phyloP scores from a whole-genome alignment of 2,113 vertebrate genomes.

The Sceloporus tristichus region DNA sequence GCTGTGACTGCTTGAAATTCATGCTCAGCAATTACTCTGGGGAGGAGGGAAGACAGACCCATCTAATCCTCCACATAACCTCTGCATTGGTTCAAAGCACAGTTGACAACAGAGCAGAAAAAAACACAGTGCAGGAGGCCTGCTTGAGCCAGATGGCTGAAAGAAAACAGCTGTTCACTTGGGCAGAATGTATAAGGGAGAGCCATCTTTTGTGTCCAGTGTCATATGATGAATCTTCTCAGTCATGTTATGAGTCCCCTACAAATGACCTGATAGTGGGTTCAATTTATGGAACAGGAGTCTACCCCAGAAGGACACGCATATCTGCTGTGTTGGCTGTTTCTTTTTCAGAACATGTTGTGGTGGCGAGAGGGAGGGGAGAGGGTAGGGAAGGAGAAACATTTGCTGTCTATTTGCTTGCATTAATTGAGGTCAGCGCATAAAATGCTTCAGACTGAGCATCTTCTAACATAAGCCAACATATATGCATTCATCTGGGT shows the following conservation, averaged over 20 bases:
- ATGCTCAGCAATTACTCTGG: neutral
- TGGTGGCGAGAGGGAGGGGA: neutral
- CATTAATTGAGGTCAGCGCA: neutral
- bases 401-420: neutral
- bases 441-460: neutral
- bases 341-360: neutral
- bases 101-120: neutral
- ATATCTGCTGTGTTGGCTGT: slow-evolving; percentile 4
- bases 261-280: neutral
- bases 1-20: neutral
- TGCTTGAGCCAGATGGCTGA: slow-evolving; percentile 19
- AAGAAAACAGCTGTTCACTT: slow-evolving; percentile 14
- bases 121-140: neutral
- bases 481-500: neutral
- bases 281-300: neutral
- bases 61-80: neutral
- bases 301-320: neutral
- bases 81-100: neutral
- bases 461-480: neutral
- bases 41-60: too few species aligned
- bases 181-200: neutral
- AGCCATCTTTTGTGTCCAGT: neutral
- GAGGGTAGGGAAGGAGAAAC: too few species aligned
- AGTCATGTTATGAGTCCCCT: neutral
- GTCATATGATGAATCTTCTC: neutral